Evolutionary conservation across 2,888 invertebrate genomes (phyloP).

Genomic region (Nowickia ferox): DNA sequence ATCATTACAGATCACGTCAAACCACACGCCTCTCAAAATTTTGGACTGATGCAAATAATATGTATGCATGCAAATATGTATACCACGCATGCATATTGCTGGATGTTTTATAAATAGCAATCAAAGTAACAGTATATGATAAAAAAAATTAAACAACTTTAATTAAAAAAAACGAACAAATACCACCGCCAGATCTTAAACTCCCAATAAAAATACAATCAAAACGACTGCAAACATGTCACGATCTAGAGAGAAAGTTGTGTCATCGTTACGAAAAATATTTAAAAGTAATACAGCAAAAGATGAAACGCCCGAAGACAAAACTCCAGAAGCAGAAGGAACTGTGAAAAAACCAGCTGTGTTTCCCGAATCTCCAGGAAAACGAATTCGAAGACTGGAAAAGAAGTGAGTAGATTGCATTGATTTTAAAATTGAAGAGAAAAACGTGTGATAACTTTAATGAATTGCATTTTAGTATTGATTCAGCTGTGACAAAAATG

Average conservation of each 20-base stretch:
- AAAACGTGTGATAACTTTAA: too few relatives aligned
- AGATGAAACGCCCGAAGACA: constrained; percentile 84
- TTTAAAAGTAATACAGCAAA: constrained; percentile 86
- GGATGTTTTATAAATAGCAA: constrained; percentile 23
- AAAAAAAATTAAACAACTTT: constrained; percentile 13
- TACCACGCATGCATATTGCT: too few relatives aligned
- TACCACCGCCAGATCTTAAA: constrained; percentile 49
- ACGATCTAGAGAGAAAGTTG: constrained; percentile 91
- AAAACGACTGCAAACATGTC: constrained; percentile 80
- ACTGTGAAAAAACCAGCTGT: constrained; percentile 84
- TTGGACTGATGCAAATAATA: constrained; percentile 55
- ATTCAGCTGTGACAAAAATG: too few relatives aligned
- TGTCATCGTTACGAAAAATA: constrained; percentile 90
- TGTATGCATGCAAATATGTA: neutral
- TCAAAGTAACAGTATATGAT: constrained; percentile 25
- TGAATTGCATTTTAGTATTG: too few relatives aligned
- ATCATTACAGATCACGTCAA: constrained; percentile 16
- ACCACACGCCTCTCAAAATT: constrained; percentile 3
- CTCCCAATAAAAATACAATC: constrained; percentile 17
- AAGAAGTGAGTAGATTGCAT: constrained; percentile 75
- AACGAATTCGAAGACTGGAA: constrained; percentile 78
- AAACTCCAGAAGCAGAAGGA: constrained; percentile 72
- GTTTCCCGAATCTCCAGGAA: constrained; percentile 78
- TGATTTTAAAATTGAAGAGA: too few relatives aligned
- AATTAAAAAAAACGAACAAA: constrained; percentile 18